These are phyloP conservation scores for Eurystomus gularis DNA, from an alignment of 2,113 vertebrate genomes.

Conservation along the genomic window DNA sequence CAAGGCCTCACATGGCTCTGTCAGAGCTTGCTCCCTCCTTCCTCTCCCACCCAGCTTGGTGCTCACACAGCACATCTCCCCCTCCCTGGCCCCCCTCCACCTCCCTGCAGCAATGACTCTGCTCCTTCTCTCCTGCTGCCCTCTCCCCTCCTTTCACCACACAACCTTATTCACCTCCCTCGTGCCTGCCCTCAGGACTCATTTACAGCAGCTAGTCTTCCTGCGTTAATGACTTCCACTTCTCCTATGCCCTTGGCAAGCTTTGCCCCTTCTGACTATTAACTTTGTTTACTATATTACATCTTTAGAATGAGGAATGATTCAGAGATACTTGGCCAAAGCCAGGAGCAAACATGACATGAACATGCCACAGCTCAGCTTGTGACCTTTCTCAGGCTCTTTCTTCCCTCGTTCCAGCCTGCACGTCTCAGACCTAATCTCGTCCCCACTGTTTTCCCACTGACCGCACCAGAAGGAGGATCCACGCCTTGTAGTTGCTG, in stretches of 20 bases:
- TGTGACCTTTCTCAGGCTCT: background rate
- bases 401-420: background rate
- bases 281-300: constrained; percentile 45
- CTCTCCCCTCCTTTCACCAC: background rate
- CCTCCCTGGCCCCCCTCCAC: background rate
- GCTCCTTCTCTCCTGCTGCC: background rate
- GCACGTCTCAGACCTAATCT: background rate
- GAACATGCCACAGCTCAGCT: background rate
- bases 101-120: background rate
- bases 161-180: background rate
- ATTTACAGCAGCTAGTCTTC: constrained; percentile 14
- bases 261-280: constrained; percentile 47
- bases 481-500: background rate
- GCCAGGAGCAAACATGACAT: constrained; percentile 6
- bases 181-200: background rate
- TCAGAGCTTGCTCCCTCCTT: background rate
- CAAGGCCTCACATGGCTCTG: constrained; percentile 5
- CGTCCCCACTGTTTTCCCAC: background rate
- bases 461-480: background rate
- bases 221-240: constrained; percentile 1
- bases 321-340: background rate
- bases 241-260: constrained; percentile 21
- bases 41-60: background rate
- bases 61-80: background rate
- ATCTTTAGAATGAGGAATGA: constrained; percentile 38